Percentiles rank a stretch among this genome's conserved stretches.
phyloP scores from a whole-genome alignment of 2,113 vertebrate genomes.

The Muscicapa adusta region DNA sequence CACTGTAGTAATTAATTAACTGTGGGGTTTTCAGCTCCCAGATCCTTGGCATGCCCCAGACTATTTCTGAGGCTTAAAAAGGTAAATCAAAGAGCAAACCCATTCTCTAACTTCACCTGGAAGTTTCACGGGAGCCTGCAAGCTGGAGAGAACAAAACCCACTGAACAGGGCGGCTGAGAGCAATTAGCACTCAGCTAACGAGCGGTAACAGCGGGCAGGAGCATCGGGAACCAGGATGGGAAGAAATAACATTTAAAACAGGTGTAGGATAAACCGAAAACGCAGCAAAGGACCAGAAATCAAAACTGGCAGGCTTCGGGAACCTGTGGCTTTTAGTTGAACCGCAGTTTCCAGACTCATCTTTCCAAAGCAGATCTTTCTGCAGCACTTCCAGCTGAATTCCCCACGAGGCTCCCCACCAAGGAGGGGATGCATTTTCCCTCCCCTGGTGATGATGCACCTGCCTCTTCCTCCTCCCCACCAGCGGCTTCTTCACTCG shows the following conservation, averaged over 20 bases:
- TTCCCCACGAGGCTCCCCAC: background rate
- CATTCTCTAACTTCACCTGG: background rate
- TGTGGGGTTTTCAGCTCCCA: background rate
- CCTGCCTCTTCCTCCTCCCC: background rate
- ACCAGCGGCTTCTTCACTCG: rapidly evolving
- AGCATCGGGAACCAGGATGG: background rate
- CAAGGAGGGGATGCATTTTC: rapidly evolving
- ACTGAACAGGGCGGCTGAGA: background rate
- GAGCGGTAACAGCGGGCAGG: rapidly evolving
- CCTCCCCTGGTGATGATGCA: background rate
- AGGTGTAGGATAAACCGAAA: background rate
- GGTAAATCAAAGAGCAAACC: background rate
- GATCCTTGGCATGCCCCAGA: rapidly evolving
- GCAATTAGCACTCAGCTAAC: background rate
- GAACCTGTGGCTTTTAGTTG: rapidly evolving
- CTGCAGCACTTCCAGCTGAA: background rate
- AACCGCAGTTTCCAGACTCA: rapidly evolving
- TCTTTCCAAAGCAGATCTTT: background rate
- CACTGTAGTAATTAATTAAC: background rate
- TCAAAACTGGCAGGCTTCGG: background rate
- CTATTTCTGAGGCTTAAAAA: background rate
- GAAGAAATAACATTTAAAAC: rapidly evolving
- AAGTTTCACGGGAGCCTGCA: background rate
- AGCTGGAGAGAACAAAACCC: background rate
- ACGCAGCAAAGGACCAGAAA: background rate